A percentile compares a stretch with the other conserved stretches of the same genome.
phyloP scores from a whole-genome alignment of 2,888 invertebrate species.

The Phlogophora meticulosa region DNA sequence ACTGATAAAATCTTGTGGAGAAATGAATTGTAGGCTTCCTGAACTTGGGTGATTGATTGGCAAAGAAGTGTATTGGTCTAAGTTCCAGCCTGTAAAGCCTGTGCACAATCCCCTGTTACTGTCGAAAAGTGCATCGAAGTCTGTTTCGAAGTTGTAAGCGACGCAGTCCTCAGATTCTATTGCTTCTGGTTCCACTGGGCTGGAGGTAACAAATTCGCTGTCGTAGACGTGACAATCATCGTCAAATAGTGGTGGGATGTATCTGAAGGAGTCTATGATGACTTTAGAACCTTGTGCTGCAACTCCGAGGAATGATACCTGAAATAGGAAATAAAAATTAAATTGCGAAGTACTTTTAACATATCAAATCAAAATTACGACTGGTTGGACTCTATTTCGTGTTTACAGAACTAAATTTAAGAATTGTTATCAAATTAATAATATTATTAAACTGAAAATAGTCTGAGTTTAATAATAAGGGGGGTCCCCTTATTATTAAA shows the following conservation, averaged over 20 bases:
- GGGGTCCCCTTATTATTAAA: no score
- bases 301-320: conserved; percentile 69
- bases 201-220: conserved; percentile 48
- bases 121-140: conserved; percentile 51
- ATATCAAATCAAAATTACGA: no score
- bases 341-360: no score
- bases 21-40: conserved; percentile 56
- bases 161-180: conserved; percentile 60
- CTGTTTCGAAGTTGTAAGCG: conserved; percentile 60
- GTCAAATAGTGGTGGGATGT: conserved; percentile 64
- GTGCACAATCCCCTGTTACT: conserved; percentile 55
- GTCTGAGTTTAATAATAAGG: no score
- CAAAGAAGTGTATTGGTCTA: conserved; percentile 40
- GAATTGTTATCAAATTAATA: no score
- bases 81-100: conserved; percentile 56
- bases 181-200: conserved; percentile 34
- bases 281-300: conserved; percentile 62
- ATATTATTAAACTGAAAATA: no score
- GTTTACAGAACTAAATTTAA: no score
- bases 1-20: conserved; percentile 53
- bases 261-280: conserved; percentile 71
- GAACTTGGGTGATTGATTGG: conserved; percentile 46
- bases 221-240: conserved; percentile 66
- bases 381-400: no score
- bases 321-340: conserved; percentile 24